phyloP scores from a whole-genome alignment of 1,140 invertebrate genomes.

The Ceratosolen fusciceps region DNA sequence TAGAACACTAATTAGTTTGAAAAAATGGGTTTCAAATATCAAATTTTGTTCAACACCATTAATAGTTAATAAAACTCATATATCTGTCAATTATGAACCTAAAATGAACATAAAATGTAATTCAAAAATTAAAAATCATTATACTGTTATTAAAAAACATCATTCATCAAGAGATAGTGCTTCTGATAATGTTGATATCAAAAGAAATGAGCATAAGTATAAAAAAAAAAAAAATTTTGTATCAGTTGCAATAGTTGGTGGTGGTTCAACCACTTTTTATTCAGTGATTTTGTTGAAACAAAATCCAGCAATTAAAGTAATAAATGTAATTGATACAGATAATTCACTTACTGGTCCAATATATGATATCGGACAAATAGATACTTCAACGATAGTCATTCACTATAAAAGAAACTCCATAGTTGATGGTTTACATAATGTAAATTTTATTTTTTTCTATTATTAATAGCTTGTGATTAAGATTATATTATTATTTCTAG shows the following conservation, averaged over 20 bases:
- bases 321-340: slow-evolving; percentile 60
- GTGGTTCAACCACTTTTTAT: slow-evolving; percentile 56
- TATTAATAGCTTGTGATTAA: slow-evolving; percentile 26
- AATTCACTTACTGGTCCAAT: slow-evolving; percentile 49
- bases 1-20: background rate
- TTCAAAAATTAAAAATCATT: background rate
- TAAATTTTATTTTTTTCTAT: slow-evolving; percentile 45
- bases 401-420: slow-evolving; percentile 56
- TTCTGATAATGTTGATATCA: slow-evolving; percentile 4
- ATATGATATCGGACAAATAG: slow-evolving; percentile 56
- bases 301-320: slow-evolving; percentile 57
- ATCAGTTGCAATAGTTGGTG: slow-evolving; percentile 61
- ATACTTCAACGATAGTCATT: slow-evolving; percentile 59
- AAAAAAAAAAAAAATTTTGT: slow-evolving; percentile 43
- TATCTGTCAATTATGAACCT: background rate
- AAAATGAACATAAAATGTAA: background rate
- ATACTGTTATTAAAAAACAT: background rate
- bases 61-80: slow-evolving; percentile 3
- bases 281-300: slow-evolving; percentile 62
- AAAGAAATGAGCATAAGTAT: background rate
- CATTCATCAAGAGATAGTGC: background rate
- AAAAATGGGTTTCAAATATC: background rate
- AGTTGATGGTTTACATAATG: slow-evolving; percentile 53
- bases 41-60: slow-evolving; percentile 8
- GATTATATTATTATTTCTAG: slow-evolving; percentile 50